Evolutionary conservation across 1,140 invertebrate species (phyloP).

Genomic region (Heliothis virescens): DNA sequence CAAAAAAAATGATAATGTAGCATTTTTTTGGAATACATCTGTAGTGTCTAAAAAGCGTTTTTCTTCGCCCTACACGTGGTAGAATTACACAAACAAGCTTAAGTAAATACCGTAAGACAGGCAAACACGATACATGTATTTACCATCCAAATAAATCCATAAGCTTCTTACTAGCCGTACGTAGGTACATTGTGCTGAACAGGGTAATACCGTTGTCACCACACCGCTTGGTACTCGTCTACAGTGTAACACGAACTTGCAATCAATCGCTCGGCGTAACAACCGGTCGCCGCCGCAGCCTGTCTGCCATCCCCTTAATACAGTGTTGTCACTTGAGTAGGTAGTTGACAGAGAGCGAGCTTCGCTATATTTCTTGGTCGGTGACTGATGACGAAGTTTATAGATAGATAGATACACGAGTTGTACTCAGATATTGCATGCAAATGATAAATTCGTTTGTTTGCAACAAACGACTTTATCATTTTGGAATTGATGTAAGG

Average conservation of each 20-base stretch:
- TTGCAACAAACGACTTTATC: too few relatives aligned
- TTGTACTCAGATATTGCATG: too few relatives aligned
- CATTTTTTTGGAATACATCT: too few relatives aligned
- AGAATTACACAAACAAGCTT: background rate
- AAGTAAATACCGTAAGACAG: background rate
- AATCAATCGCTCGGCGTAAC: background rate
- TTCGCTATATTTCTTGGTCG: background rate
- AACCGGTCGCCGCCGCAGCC: background rate
- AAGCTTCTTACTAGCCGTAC: background rate
- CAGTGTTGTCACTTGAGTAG: background rate
- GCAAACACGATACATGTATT: slow-evolving; percentile 11
- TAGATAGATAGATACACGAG: too few relatives aligned
- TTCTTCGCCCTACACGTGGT: too few relatives aligned
- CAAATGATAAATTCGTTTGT: too few relatives aligned
- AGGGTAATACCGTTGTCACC: slow-evolving; percentile 2
- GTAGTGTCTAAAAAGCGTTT: too few relatives aligned
- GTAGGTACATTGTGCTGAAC: slow-evolving; percentile 7
- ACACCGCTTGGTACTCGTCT: slow-evolving; percentile 1
- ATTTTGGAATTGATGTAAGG: too few relatives aligned
- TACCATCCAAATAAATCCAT: slow-evolving; percentile 15
- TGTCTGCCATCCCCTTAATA: background rate
- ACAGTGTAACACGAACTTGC: background rate
- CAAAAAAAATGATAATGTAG: too few relatives aligned
- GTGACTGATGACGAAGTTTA: background rate
- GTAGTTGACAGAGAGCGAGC: background rate